Base-by-base conservation (phyloP, 2,797 vertebrate genomes). In the Hirundo rustica region DNA sequence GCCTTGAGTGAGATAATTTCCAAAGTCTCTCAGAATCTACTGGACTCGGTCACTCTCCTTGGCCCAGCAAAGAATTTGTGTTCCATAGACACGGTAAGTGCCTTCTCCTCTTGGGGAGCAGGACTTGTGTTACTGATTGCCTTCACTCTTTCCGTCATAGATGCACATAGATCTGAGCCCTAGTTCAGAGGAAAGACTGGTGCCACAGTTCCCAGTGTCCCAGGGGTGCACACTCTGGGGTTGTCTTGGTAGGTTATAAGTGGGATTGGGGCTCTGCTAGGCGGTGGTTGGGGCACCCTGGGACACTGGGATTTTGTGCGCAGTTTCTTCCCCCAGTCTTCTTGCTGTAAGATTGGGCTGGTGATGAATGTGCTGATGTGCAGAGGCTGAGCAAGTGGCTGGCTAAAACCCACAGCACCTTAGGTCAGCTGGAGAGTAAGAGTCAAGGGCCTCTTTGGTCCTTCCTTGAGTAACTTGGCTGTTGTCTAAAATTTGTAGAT, bases 1-100 rank as follows among this genome's bases (percentile, higher is more conserved):
- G 68, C 90, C 48, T 89, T 98, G 90, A 97, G 91, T 19, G 91
- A 93, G 32, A 95, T 98, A 4, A 95, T 97, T 92, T 93, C 91
- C 51, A 96, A 96, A 95, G 96, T 97, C 65, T 90, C 91, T 80
- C 88, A 91, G 60, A 96, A 97, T 53, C 86, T 98, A 88, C 71
- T 96, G 26, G 79, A 89, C n/a, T 97, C 97, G 4, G n/a, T 96
- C 51, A 70, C 93, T 53, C 96, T 97, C 30, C 97, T 98, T 84
- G 91, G 67, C 27, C 91, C 97, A 40, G 95, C 85, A 74, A 93
- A 96, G 54, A 45, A 88, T 60, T 72, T 97, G 60, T 97, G 92
- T 94, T 96, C 92, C 36, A 5, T 9, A 34, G n/a, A 11, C 21
- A 9, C 40, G 34, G 97, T 97, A 89, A 93, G 96, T 96, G 47